These are phyloP conservation scores for Nothura maculosa DNA, from an alignment of 2,797 vertebrate genomes.

Conservation along the genomic window DNA sequence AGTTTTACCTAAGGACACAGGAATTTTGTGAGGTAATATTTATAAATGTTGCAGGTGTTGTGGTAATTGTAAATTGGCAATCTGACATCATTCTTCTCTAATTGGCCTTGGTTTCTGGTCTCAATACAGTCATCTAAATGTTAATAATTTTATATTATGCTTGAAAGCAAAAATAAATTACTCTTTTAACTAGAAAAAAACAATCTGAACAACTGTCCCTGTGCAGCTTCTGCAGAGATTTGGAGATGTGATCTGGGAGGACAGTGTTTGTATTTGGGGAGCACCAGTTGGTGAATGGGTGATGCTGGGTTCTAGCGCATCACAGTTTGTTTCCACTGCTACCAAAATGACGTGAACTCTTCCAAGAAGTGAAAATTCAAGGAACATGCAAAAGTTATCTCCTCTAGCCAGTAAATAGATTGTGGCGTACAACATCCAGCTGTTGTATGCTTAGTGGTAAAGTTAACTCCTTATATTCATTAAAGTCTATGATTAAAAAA, in stretches of 20 bases:
- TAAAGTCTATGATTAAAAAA: conserved; percentile 1
- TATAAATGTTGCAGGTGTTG: conserved; percentile 60
- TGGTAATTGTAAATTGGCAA: conserved; percentile 63
- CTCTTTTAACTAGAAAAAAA: not conserved
- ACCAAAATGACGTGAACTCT: not conserved
- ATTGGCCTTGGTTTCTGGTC: conserved; percentile 53
- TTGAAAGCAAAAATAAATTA: conserved; percentile 28
- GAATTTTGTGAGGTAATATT: conserved; percentile 77
- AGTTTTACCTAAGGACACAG: conserved; percentile 71
- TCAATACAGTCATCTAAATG: conserved; percentile 18
- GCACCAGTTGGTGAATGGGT: accelerated
- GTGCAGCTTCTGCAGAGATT: not conserved
- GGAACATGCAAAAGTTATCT: not conserved
- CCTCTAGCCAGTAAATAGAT: conserved; percentile 15
- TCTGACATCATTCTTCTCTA: conserved; percentile 35
- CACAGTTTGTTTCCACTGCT: not conserved
- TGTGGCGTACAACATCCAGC: not conserved
- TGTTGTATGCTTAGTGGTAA: not conserved
- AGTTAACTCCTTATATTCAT: not conserved
- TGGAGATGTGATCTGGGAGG: not conserved
- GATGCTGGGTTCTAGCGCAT: accelerated
- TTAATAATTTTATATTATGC: conserved; percentile 18
- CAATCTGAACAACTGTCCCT: not conserved
- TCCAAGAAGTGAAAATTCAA: not conserved
- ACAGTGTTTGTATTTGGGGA: not conserved